Conservation (phyloP, 2,113 vertebrate species). For the Mustela nigripes region DNA sequence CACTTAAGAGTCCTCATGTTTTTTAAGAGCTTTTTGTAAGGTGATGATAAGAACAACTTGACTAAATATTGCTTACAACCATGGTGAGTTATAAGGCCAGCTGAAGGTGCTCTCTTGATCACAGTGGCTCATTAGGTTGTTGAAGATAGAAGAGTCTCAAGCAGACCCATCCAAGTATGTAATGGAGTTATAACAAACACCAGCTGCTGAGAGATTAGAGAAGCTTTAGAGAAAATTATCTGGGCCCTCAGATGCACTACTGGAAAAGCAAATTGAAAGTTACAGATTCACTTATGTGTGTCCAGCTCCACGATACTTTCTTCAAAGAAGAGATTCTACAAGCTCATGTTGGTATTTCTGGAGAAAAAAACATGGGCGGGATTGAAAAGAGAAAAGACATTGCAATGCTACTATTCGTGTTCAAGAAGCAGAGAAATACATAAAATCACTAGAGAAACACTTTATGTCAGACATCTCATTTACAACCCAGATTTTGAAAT, state of each 20-base stretch:
- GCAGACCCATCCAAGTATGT: neutral
- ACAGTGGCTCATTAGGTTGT: neutral
- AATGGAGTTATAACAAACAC: neutral
- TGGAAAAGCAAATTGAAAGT: neutral
- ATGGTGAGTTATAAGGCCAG: neutral
- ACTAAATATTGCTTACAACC: neutral
- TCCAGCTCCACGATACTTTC: neutral
- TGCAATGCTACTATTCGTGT: neutral
- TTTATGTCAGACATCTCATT: neutral
- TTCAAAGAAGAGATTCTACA: neutral
- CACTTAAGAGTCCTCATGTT: neutral
- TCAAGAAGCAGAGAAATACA: neutral
- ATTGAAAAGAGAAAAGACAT: neutral
- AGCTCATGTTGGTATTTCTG: neutral
- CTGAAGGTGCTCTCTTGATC: neutral
- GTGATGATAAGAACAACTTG: neutral
- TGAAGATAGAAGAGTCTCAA: neutral
- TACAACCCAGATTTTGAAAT: neutral
- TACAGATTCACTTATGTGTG: neutral
- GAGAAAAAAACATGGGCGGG: neutral
- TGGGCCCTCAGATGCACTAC: neutral
- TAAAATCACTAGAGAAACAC: neutral
- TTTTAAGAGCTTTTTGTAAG: conserved; percentile 51
- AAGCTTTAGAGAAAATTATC: neutral
- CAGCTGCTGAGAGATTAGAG: neutral